phyloP scores from a whole-genome alignment of 2,888 invertebrate species.

The Eumacrocentrus americanus region DNA sequence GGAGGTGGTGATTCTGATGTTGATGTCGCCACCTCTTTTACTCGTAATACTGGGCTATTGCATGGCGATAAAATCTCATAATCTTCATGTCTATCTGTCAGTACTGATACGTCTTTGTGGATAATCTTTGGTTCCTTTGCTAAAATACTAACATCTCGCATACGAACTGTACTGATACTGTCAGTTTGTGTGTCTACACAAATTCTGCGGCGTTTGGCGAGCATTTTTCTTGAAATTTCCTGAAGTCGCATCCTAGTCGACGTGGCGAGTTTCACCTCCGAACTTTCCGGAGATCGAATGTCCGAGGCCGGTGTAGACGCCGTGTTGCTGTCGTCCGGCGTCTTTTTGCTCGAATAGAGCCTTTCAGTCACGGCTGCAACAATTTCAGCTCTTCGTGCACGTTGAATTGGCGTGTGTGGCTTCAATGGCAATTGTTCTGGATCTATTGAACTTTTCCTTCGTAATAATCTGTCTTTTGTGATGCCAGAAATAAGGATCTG shows the following conservation, averaged over 20 bases:
- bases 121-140: slow-evolving; percentile 44
- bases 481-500: slow-evolving; percentile 39
- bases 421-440: slow-evolving; percentile 38
- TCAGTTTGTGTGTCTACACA: slow-evolving; percentile 57
- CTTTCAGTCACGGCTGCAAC: slow-evolving; percentile 75
- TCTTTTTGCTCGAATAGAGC: slow-evolving; percentile 65
- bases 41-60: slow-evolving; percentile 39
- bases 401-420: slow-evolving; percentile 48
- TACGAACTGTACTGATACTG: slow-evolving; percentile 43
- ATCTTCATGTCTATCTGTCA: slow-evolving; percentile 51
- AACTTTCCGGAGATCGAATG: slow-evolving; percentile 46
- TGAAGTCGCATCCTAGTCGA: slow-evolving; percentile 52
- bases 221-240: slow-evolving; percentile 56
- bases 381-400: slow-evolving; percentile 69
- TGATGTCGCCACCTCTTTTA: slow-evolving; percentile 52
- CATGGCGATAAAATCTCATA: slow-evolving; percentile 27
- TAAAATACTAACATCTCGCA: slow-evolving; percentile 46
- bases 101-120: slow-evolving; percentile 44
- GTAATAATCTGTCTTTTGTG: slow-evolving; percentile 32
- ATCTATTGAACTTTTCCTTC: slow-evolving; percentile 45
- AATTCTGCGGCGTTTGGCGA: slow-evolving; percentile 51
- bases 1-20: slow-evolving; percentile 43
- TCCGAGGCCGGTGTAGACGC: slow-evolving; percentile 40
- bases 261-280: slow-evolving; percentile 44
- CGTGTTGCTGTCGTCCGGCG: slow-evolving; percentile 41